Evolutionary conservation across 2,797 vertebrate genomes (phyloP).

Genomic region (Oryzias sinensis): DNA sequence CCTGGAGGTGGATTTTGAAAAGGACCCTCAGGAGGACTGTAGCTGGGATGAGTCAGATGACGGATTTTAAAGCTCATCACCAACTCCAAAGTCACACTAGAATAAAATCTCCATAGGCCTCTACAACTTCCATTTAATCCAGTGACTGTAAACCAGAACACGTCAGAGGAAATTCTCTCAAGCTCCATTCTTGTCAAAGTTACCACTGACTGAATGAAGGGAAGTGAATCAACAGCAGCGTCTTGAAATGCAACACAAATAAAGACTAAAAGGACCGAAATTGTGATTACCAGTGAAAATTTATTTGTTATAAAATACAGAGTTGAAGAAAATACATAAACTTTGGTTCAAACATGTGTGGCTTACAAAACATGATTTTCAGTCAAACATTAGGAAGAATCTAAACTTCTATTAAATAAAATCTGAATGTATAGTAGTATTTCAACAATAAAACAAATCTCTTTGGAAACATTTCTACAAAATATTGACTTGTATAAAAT

Average conservation of each 20-base stretch:
- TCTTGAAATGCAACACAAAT: not conserved
- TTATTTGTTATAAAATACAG: slow-evolving; percentile 78
- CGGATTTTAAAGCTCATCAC: slow-evolving; percentile 74
- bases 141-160: too few relatives aligned
- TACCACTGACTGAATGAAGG: too few relatives aligned
- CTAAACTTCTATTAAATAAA: slow-evolving; percentile 64
- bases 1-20: slow-evolving; percentile 86
- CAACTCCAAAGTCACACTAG: not conserved
- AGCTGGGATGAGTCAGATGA: slow-evolving; percentile 91
- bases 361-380: slow-evolving; percentile 64
- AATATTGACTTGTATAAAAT: slow-evolving; percentile 62
- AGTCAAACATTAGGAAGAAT: slow-evolving; percentile 58
- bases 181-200: not conserved
- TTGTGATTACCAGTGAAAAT: slow-evolving; percentile 48
- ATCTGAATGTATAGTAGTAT: slow-evolving; percentile 42
- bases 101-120: not conserved
- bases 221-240: not conserved
- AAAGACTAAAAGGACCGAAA: slow-evolving; percentile 14
- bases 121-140: too few relatives aligned
- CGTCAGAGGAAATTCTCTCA: too few relatives aligned
- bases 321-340: slow-evolving; percentile 75
- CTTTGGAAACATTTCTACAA: slow-evolving; percentile 64
- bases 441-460: slow-evolving; percentile 52
- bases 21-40: slow-evolving; percentile 78
- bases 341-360: slow-evolving; percentile 72